phyloP scores from a whole-genome alignment of 2,888 invertebrate genomes.

The Drosophila paramelanica region DNA sequence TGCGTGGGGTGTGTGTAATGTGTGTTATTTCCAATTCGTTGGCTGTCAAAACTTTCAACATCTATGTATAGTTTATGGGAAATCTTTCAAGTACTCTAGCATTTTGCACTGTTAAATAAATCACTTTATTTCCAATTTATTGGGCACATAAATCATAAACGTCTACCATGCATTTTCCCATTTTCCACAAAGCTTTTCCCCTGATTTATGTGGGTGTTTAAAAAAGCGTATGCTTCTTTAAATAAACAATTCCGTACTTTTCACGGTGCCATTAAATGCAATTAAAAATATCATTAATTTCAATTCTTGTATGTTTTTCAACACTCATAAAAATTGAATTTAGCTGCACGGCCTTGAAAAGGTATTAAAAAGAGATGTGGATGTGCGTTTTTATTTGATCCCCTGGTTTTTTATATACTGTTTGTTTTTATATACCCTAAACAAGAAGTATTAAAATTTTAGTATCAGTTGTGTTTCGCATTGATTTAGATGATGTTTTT shows the following conservation, averaged over 20 bases:
- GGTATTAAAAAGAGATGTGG: constrained; percentile 4
- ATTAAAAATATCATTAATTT: constrained; percentile 41
- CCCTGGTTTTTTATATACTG: background rate
- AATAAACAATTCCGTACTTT: constrained; percentile 29
- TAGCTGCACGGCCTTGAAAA: constrained; percentile 11
- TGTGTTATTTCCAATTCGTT: constrained; percentile 46
- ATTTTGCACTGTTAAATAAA: constrained; percentile 32
- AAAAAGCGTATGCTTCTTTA: constrained; percentile 8
- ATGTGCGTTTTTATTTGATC: background rate
- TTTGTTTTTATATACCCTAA: constrained; percentile 9
- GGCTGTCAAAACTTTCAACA: constrained; percentile 54
- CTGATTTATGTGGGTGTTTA: constrained; percentile 25
- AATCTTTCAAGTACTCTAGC: constrained; percentile 24
- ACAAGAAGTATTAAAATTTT: background rate
- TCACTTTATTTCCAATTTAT: constrained; percentile 57
- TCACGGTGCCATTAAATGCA: constrained; percentile 38
- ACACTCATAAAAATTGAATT: constrained; percentile 22
- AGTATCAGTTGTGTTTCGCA: no score
- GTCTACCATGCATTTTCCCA: background rate
- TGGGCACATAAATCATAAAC: constrained; percentile 42
- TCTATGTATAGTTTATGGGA: constrained; percentile 45
- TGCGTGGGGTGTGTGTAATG: background rate
- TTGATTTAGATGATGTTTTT: no score
- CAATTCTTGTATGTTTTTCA: constrained; percentile 16
- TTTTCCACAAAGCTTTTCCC: constrained; percentile 3